Conservation (phyloP, 2,888 invertebrate genomes). For the Agonopterix arenella region DNA sequence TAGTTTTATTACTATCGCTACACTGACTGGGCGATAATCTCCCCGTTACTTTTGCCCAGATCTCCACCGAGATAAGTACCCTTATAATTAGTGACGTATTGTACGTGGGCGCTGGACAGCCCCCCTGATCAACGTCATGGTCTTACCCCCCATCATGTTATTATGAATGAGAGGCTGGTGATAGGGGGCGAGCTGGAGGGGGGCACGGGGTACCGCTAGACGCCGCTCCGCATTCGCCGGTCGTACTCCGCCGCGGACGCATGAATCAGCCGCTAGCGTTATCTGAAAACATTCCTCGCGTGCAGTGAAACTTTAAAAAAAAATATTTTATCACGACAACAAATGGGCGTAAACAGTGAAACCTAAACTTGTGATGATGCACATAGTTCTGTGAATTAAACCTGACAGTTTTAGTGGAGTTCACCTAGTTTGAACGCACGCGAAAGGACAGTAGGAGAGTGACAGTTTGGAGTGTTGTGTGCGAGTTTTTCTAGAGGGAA, state of each 20-base stretch:
- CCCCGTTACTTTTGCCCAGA: slow-evolving; percentile 27
- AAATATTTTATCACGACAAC: slow-evolving; percentile 55
- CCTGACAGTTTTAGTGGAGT: slow-evolving; percentile 36
- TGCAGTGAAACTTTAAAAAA: slow-evolving; percentile 62
- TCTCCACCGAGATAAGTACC: slow-evolving; percentile 24
- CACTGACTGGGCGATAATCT: slow-evolving; percentile 25
- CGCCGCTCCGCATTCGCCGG: slow-evolving; percentile 57
- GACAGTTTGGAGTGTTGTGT: slow-evolving; percentile 49
- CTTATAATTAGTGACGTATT: slow-evolving; percentile 41
- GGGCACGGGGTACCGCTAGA: slow-evolving; percentile 22
- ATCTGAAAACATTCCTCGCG: slow-evolving; percentile 48
- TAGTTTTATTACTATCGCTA: slow-evolving; percentile 20
- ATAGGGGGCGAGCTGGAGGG: slow-evolving; percentile 19
- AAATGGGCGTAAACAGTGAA: slow-evolving; percentile 69
- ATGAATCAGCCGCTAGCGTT: slow-evolving; percentile 21
- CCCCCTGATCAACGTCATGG: slow-evolving; percentile 28
- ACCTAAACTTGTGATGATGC: slow-evolving; percentile 60
- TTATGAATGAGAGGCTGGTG: slow-evolving; percentile 56
- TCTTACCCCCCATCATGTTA: slow-evolving; percentile 60
- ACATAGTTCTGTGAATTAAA: slow-evolving; percentile 47
- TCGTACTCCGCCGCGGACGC: slow-evolving; percentile 42
- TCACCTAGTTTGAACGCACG: slow-evolving; percentile 13
- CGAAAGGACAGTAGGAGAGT: slow-evolving; percentile 46
- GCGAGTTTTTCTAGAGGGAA: slow-evolving; percentile 39
- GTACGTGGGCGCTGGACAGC: slow-evolving; percentile 25